phyloP scores from a whole-genome alignment of 2,888 invertebrate genomes.

The Epirrhoe tristata region DNA sequence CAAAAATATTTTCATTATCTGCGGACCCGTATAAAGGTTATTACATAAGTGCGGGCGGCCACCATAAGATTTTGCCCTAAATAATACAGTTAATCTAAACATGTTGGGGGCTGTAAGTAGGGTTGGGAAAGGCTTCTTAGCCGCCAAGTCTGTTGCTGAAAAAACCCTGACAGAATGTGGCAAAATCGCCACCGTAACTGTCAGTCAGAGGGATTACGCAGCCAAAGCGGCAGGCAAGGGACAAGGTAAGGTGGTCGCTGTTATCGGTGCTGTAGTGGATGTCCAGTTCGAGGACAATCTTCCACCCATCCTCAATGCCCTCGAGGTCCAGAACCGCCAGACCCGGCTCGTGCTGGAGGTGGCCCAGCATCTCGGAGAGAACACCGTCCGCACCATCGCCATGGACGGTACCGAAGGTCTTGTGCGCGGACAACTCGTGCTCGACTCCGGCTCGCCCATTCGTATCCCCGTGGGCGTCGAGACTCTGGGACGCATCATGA shows the following conservation, averaged over 20 bases:
- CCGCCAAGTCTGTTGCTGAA: conserved; percentile 84
- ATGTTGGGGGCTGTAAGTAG: conserved; percentile 87
- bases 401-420: conserved; percentile 98
- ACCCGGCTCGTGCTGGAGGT: conserved; percentile 94
- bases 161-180: conserved; percentile 86
- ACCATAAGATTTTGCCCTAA: conserved; percentile 54
- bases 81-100: conserved; percentile 62
- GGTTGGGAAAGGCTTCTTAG: conserved; percentile 86
- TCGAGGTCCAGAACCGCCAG: conserved; percentile 94
- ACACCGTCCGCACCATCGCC: conserved; percentile 95
- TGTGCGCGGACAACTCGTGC: conserved; percentile 92
- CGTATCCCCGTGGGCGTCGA: conserved; percentile 96
- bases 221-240: conserved; percentile 63
- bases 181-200: conserved; percentile 79
- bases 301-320: conserved; percentile 97
- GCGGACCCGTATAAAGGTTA: conserved; percentile 62
- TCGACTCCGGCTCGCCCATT: conserved; percentile 95
- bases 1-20: conserved; percentile 42
- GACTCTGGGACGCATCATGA: conserved; percentile 96
- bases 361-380: conserved; percentile 96
- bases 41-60: conserved; percentile 77
- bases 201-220: conserved; percentile 76
- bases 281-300: conserved; percentile 97
- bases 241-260: conserved; percentile 93
- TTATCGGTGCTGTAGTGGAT: conserved; percentile 99